Percentiles rank a stretch among this genome's conserved stretches.
These are phyloP conservation scores for Noctuana brunneofusca DNA, from an alignment of 2,888 invertebrate species.

Conservation along the genomic window DNA sequence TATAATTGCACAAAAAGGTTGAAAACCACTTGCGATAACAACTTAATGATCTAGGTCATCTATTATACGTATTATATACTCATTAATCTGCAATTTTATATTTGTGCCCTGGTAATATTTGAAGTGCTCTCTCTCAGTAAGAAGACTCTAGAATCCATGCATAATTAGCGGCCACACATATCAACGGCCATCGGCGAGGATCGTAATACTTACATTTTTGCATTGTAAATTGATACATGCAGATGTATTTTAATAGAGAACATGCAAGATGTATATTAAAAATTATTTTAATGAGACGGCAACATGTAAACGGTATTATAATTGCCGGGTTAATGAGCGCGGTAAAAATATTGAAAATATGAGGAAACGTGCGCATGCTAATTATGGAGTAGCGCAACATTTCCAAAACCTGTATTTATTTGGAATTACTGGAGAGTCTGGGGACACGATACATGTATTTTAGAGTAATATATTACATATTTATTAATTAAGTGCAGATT, in stretches of 20 bases:
- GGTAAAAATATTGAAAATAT: conserved; percentile 4
- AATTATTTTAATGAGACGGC: conserved; percentile 13
- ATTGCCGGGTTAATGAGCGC: conserved; percentile 15
- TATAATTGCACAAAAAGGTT: conserved; percentile 17
- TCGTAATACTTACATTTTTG: conserved; percentile 8
- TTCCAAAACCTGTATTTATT: conserved; percentile 1
- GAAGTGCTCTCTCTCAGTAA: conserved; percentile 9
- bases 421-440: background rate
- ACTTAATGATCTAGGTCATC: conserved; percentile 22
- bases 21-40: conserved; percentile 5
- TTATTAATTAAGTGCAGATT: too few relatives aligned
- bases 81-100: conserved; percentile 21
- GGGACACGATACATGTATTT: too few relatives aligned
- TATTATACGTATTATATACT: conserved; percentile 13
- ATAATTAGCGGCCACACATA: conserved; percentile 18
- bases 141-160: conserved; percentile 3
- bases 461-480: too few relatives aligned
- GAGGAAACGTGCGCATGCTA: background rate
- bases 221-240: conserved; percentile 16
- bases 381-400: background rate
- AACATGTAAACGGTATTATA: conserved; percentile 25
- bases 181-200: background rate
- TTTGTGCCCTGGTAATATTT: conserved; percentile 7
- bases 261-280: conserved; percentile 22
- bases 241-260: background rate